Percentiles rank a stretch among this genome's conserved stretches.
These are phyloP conservation scores for Epinotia nisella DNA, from an alignment of 2,888 invertebrate species.

Conservation along the genomic window DNA sequence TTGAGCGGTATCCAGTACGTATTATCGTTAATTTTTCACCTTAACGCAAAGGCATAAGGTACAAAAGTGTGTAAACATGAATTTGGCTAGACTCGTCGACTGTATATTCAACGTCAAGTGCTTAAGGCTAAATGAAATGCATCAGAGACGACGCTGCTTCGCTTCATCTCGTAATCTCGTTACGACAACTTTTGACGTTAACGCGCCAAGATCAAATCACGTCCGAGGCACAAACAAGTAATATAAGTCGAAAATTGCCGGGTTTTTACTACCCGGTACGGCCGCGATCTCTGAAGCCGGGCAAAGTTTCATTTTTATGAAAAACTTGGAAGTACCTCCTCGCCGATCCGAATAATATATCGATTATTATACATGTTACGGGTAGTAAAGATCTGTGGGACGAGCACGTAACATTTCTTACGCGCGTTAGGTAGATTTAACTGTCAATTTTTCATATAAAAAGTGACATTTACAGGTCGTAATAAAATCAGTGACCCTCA, in stretches of 20 bases:
- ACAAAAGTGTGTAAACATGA: neutral
- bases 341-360: constrained; percentile 58
- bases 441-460: too few species aligned
- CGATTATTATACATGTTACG: constrained; percentile 47
- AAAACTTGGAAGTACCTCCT: constrained; percentile 50
- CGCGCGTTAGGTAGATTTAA: too few species aligned
- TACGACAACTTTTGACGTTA: constrained; percentile 48
- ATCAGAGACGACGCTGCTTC: neutral
- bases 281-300: constrained; percentile 34
- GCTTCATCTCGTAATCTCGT: constrained; percentile 21
- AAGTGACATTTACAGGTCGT: too few species aligned
- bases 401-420: too few species aligned
- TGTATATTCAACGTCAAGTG: constrained; percentile 1
- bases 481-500: too few species aligned
- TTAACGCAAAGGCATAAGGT: neutral
- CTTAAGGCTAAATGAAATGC: neutral
- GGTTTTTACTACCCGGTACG: constrained; percentile 54
- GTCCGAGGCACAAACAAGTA: constrained; percentile 57
- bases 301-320: constrained; percentile 54
- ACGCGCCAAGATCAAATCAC: constrained; percentile 53
- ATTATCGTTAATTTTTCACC: neutral
- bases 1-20: neutral
- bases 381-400: constrained; percentile 28
- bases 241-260: constrained; percentile 59
- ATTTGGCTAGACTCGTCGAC: neutral